A percentile compares a stretch with the other conserved stretches of the same genome.
These are phyloP conservation scores for Xestia ashworthii DNA, from an alignment of 2,888 invertebrate genomes.

Conservation along the genomic window DNA sequence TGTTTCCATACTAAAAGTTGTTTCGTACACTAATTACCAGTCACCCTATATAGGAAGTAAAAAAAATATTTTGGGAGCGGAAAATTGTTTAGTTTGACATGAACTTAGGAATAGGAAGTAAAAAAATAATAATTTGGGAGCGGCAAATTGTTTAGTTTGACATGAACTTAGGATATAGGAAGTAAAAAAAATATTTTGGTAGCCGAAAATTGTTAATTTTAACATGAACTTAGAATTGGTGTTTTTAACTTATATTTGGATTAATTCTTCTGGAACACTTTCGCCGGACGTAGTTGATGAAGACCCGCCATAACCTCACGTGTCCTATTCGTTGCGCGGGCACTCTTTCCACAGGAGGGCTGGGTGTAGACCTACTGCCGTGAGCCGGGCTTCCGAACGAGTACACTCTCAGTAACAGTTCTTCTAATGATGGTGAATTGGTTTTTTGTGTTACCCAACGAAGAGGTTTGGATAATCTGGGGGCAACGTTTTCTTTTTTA, in stretches of 20 bases:
- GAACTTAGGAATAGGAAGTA: no score
- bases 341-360: constrained; percentile 64
- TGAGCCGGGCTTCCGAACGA: constrained; percentile 80
- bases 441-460: constrained; percentile 87
- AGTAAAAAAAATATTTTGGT: background rate
- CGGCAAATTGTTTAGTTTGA: no score
- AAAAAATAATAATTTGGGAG: no score
- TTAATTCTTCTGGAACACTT: constrained; percentile 36
- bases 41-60: no score
- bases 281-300: constrained; percentile 56
- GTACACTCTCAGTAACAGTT: constrained; percentile 82
- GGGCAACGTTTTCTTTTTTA: constrained; percentile 5
- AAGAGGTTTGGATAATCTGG: constrained; percentile 84
- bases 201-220: background rate
- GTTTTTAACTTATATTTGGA: constrained; percentile 29
- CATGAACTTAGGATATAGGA: background rate
- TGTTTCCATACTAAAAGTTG: no score
- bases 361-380: constrained; percentile 56
- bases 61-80: no score
- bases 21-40: no score
- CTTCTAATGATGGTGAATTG: constrained; percentile 81
- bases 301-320: constrained; percentile 63
- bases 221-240: background rate
- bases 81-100: no score
- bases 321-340: constrained; percentile 78